phyloP scores from a whole-genome alignment of 2,797 vertebrate species.

The Chloroceryle amazona region DNA sequence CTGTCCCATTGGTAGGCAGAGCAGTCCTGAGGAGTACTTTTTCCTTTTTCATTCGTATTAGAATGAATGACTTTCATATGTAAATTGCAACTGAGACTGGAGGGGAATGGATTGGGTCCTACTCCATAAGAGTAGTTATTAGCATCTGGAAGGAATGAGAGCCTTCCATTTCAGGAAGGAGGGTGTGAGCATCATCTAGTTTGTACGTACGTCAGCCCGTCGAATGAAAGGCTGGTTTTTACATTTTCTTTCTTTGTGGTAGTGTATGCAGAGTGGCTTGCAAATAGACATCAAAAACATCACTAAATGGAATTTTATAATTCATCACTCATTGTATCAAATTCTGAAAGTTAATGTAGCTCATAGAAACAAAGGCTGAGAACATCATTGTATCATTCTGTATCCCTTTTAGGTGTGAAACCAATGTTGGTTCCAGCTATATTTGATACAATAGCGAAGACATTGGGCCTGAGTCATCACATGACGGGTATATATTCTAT shows the following conservation, averaged over 20 bases:
- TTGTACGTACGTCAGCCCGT: neutral
- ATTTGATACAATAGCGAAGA: neutral
- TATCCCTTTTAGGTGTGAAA: constrained; percentile 38
- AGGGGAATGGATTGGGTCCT: neutral
- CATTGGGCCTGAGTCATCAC: neutral
- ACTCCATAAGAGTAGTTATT: neutral
- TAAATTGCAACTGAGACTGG: neutral
- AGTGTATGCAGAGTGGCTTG: neutral
- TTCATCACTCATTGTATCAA: neutral
- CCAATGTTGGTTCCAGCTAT: constrained; percentile 22
- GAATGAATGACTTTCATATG: neutral
- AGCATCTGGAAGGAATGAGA: neutral
- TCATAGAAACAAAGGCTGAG: neutral
- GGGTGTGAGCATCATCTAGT: neutral
- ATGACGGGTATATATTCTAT: neutral
- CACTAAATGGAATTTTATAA: neutral
- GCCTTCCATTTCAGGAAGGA: neutral
- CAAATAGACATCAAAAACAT: neutral
- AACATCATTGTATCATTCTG: constrained; percentile 16
- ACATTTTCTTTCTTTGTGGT: neutral
- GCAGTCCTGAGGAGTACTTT: neutral
- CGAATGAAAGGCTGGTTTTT: neutral
- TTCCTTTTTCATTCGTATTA: neutral
- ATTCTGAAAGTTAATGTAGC: neutral
- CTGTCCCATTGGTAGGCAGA: neutral